These are phyloP conservation scores for Panurus biarmicus DNA, from an alignment of 2,113 vertebrate genomes.

Conservation along the genomic window DNA sequence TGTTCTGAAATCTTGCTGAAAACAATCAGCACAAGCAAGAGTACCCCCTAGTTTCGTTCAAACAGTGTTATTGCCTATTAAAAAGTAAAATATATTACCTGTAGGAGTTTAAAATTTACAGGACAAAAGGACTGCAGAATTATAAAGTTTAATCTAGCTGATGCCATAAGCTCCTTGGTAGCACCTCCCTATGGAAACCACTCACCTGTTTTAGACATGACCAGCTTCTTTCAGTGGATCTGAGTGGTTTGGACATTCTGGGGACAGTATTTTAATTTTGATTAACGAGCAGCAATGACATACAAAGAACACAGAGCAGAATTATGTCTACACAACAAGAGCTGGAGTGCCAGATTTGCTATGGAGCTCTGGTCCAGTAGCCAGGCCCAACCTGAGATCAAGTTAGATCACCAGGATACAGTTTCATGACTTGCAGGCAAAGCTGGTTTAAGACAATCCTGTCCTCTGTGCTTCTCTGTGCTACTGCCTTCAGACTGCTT, in stretches of 20 bases:
- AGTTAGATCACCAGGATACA: not conserved
- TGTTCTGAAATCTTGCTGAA: not conserved
- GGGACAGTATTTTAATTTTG: not conserved
- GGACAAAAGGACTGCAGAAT: not conserved
- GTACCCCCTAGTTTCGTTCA: not conserved
- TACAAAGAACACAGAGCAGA: not conserved
- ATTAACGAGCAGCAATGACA: not conserved
- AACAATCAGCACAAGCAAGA: not conserved
- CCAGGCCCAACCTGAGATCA: not conserved
- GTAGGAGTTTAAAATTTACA: not conserved
- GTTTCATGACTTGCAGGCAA: not conserved
- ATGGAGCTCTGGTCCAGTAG: not conserved
- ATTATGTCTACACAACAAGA: not conserved
- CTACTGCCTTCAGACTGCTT: not conserved
- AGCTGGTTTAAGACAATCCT: not conserved
- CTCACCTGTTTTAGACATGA: not conserved
- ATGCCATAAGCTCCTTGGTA: not conserved
- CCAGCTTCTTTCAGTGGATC: not conserved
- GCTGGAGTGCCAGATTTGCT: not conserved
- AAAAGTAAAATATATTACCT: not conserved
- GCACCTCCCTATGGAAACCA: not conserved
- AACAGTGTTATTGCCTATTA: not conserved
- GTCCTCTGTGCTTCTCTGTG: not conserved
- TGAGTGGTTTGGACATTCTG: not conserved
- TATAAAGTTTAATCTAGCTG: not conserved